Percentiles rank a stretch among this genome's conserved stretches.
These are phyloP conservation scores for Spialia ferax DNA, from an alignment of 2,888 invertebrate species.

Conservation along the genomic window DNA sequence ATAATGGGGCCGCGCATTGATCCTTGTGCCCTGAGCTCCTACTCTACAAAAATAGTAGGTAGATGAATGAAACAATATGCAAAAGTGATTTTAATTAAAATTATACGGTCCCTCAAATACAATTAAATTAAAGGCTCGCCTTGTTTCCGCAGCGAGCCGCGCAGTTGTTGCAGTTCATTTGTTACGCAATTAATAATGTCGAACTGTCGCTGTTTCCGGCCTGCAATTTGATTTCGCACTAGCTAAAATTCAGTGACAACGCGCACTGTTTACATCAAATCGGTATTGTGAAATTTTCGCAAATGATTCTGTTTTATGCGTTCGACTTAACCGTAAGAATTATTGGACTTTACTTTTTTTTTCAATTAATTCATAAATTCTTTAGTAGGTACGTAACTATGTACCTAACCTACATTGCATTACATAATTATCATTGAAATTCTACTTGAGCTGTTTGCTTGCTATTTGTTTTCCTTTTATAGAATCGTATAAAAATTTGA, in stretches of 20 bases:
- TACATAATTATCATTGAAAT: no score
- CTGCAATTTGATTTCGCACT: constrained; percentile 6
- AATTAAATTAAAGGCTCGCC: background rate
- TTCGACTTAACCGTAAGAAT: background rate
- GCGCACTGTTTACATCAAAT: background rate
- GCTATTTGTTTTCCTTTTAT: no score
- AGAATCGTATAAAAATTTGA: no score
- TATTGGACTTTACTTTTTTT: no score
- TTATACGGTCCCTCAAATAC: background rate
- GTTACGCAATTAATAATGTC: constrained; percentile 3
- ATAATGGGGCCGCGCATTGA: no score
- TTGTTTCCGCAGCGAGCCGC: background rate
- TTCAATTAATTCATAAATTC: no score
- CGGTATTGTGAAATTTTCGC: background rate
- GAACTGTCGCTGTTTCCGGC: constrained; percentile 3
- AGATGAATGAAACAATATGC: background rate
- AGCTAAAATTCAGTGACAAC: constrained; percentile 8
- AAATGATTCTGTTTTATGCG: background rate
- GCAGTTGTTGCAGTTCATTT: constrained; percentile 12
- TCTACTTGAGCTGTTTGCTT: no score
- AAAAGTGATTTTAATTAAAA: background rate
- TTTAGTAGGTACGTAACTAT: no score
- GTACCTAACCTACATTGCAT: no score
- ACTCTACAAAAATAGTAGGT: no score
- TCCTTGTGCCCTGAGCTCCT: no score